phyloP scores from a whole-genome alignment of 2,888 invertebrate genomes.

The Sarcophaga rosellei region DNA sequence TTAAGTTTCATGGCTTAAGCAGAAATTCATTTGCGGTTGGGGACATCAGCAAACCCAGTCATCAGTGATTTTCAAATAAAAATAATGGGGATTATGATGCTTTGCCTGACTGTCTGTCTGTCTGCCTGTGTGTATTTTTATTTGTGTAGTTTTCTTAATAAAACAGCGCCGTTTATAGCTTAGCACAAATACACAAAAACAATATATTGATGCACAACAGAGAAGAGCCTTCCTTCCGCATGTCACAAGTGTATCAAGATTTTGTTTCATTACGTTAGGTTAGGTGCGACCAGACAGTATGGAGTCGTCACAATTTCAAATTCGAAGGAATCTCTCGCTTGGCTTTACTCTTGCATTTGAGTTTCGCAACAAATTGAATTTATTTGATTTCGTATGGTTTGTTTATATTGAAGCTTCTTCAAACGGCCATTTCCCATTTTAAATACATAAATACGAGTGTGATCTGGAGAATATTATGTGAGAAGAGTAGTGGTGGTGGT shows the following conservation, averaged over 20 bases:
- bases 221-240: conserved; percentile 61
- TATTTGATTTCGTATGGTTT: conserved; percentile 63
- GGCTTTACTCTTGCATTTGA: background rate
- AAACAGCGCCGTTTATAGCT: conserved; percentile 21
- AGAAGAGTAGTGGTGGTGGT: background rate
- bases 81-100: conserved; percentile 22
- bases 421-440: conserved; percentile 51
- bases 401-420: conserved; percentile 64
- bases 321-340: conserved; percentile 2
- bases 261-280: conserved; percentile 52
- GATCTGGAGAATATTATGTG: no score
- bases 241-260: conserved; percentile 69
- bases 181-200: no score
- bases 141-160: conserved; percentile 56
- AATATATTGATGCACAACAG: background rate
- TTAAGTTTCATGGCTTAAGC: conserved; percentile 34
- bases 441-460: background rate
- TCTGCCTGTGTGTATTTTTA: background rate
- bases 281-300: conserved; percentile 48
- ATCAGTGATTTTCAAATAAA: conserved; percentile 38
- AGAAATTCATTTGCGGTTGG: conserved; percentile 29
- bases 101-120: background rate
- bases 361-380: conserved; percentile 64
- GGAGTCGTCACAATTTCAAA: conserved; percentile 30
- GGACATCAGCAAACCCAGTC: conserved; percentile 1